phyloP scores from a whole-genome alignment of 2,797 vertebrate species.

The Lepus townsendii region DNA sequence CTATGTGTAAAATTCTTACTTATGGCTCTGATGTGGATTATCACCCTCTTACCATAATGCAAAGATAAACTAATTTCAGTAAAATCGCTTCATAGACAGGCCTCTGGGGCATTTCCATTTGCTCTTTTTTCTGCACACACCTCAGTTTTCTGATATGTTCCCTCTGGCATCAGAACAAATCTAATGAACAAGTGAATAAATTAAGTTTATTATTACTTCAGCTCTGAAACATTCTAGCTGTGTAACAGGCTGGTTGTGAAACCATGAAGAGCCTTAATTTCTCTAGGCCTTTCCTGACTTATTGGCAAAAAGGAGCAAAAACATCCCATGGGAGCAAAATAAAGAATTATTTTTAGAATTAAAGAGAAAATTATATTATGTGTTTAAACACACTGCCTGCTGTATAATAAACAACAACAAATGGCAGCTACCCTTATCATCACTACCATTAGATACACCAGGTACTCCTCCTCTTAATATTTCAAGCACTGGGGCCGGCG shows the following conservation, averaged over 20 bases:
- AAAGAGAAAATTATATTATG: not conserved
- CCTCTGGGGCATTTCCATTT: not conserved
- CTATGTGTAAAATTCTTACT: not conserved
- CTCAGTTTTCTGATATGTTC: not conserved
- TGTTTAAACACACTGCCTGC: not conserved
- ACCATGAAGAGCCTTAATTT: not conserved
- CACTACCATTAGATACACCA: not conserved
- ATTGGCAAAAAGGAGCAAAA: conserved; percentile 36
- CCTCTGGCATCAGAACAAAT: not conserved
- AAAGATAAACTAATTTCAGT: not conserved
- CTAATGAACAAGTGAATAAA: not conserved
- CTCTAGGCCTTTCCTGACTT: not conserved
- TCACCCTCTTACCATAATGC: not conserved
- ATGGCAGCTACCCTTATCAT: not conserved
- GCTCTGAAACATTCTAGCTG: not conserved
- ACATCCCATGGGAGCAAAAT: not conserved
- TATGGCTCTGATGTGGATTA: not conserved
- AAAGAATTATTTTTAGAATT: not conserved
- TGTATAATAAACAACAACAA: conserved; percentile 19
- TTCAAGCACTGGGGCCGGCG: not conserved
- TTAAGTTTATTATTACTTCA: not conserved
- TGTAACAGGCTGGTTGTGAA: not conserved
- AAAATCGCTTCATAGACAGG: not conserved
- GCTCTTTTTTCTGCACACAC: not conserved
- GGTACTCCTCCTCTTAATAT: not conserved